Conservation (phyloP, 2,113 vertebrate species). For the Burhinus bistriatus region DNA sequence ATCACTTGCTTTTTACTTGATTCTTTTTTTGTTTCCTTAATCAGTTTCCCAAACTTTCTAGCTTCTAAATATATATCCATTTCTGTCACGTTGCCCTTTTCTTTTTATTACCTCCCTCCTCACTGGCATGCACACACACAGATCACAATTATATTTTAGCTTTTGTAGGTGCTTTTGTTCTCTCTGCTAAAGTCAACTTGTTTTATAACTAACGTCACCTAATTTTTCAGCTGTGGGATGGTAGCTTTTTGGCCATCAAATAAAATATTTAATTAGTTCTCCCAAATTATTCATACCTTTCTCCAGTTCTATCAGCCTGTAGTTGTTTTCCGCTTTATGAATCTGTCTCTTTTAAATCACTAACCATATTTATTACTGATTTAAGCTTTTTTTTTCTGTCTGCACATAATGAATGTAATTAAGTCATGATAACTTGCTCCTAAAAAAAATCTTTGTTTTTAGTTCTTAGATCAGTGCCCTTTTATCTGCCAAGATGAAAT, state of each 20-base stretch:
- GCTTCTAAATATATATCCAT: background rate
- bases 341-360: slow-evolving; percentile 24
- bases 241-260: slow-evolving; percentile 31
- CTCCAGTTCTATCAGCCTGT: background rate
- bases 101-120: background rate
- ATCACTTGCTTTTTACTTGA: background rate
- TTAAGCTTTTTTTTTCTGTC: background rate
- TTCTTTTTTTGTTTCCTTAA: background rate
- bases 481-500: slow-evolving; percentile 42
- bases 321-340: slow-evolving; percentile 38
- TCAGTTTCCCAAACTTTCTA: background rate
- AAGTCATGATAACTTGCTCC: background rate
- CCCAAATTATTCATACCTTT: slow-evolving; percentile 40
- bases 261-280: slow-evolving; percentile 60
- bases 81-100: background rate
- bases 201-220: slow-evolving; percentile 5
- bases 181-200: background rate
- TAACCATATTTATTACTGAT: slow-evolving; percentile 16
- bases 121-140: accelerated
- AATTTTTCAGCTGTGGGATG: background rate
- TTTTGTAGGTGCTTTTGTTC: slow-evolving; percentile 20
- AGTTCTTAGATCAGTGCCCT: slow-evolving; percentile 24
- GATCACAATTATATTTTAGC: slow-evolving; percentile 1
- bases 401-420: slow-evolving; percentile 30
- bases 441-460: slow-evolving; percentile 27